Conservation (phyloP, 2,797 vertebrate species). For the Ambastaia sidthimunki region DNA sequence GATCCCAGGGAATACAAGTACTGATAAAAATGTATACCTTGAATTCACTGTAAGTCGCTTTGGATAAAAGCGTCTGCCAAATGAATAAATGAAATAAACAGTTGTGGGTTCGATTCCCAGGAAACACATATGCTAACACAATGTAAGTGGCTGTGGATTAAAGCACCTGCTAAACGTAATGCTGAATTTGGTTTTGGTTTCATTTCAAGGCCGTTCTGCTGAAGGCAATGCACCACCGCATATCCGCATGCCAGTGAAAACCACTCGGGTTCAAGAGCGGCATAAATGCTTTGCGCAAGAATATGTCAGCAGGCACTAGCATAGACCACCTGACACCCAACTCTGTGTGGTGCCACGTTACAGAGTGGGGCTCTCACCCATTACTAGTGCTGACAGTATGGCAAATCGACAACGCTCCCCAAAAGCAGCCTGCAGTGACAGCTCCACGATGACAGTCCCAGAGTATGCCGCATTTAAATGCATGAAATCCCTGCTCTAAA, state of each 20-base stretch:
- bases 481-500: conserved; percentile 34
- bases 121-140: too few relatives aligned
- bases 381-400: conserved; percentile 25
- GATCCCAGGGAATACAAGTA: too few relatives aligned
- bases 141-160: too few relatives aligned
- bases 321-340: conserved; percentile 9
- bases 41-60: too few relatives aligned
- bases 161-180: too few relatives aligned
- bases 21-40: too few relatives aligned
- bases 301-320: conserved; percentile 3
- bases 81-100: too few relatives aligned
- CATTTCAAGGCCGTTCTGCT: background rate
- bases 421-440: conserved; percentile 38
- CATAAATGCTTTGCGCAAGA: conserved; percentile 22
- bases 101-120: too few relatives aligned
- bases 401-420: conserved; percentile 29
- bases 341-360: conserved; percentile 22
- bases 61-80: too few relatives aligned
- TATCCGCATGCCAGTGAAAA: background rate
- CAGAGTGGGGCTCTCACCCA: conserved; percentile 15
- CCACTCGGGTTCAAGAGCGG: background rate
- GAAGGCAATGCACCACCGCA: background rate
- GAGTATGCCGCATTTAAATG: conserved; percentile 40
- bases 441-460: conserved; percentile 16
- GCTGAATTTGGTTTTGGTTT: conserved; percentile 4